Evolutionary conservation across 2,113 vertebrate genomes (phyloP).

Genomic region (Typhlomys cinereus): DNA sequence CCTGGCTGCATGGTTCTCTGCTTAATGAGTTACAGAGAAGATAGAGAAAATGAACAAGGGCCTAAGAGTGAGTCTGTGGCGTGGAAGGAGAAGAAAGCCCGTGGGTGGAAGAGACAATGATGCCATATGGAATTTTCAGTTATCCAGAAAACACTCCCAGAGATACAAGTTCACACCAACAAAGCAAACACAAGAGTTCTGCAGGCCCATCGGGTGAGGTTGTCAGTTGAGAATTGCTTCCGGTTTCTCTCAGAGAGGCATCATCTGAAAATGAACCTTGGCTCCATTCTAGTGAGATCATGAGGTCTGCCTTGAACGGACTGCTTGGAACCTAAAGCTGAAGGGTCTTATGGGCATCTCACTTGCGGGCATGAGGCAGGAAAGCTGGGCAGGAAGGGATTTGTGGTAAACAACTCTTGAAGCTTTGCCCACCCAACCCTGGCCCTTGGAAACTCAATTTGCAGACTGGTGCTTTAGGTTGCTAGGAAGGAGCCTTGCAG

Average conservation of each 20-base stretch:
- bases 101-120: no score
- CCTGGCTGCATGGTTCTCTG: background rate
- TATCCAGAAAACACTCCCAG: no score
- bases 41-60: background rate
- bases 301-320: background rate
- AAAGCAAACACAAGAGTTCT: no score
- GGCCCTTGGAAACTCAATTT: no score
- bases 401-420: background rate
- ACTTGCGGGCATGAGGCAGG: background rate
- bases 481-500: no score
- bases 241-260: background rate
- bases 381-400: background rate
- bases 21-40: background rate
- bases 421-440: no score
- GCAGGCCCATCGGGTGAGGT: background rate
- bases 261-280: background rate
- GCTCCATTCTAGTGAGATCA: fast-evolving
- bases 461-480: no score
- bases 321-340: no score
- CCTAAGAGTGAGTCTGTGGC: background rate
- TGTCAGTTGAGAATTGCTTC: background rate
- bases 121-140: background rate
- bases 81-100: background rate
- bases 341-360: background rate
- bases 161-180: background rate